Conservation (phyloP, 2,113 vertebrate species). For the Sylvietta virens region DNA sequence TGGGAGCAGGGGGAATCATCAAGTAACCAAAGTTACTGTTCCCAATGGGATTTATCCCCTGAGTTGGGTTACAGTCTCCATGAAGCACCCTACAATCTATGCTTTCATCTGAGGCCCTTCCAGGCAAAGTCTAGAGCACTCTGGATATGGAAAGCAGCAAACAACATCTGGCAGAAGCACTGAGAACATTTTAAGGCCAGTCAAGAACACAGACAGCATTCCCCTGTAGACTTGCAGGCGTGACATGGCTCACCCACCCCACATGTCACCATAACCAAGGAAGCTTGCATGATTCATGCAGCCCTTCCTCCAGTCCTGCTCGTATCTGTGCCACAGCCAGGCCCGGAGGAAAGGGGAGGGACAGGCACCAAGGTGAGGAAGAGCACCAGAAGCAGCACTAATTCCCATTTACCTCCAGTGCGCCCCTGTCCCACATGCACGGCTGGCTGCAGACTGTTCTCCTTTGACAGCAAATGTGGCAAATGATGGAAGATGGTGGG, state of each 20-base stretch:
- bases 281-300: slow-evolving; percentile 46
- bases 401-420: slow-evolving; percentile 84
- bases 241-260: slow-evolving; percentile 19
- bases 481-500: slow-evolving; percentile 98
- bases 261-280: not conserved
- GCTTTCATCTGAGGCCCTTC: not conserved
- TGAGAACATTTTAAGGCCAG: not conserved
- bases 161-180: not conserved
- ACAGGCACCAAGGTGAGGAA: slow-evolving; percentile 28
- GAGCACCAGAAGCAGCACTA: slow-evolving; percentile 43
- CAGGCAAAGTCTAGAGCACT: not conserved
- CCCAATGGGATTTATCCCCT: not conserved
- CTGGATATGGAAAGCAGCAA: slow-evolving; percentile 23
- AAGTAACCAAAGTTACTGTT: not conserved
- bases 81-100: not conserved
- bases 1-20: not conserved
- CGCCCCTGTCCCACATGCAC: slow-evolving; percentile 93
- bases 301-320: slow-evolving; percentile 31
- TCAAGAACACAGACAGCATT: slow-evolving; percentile 17
- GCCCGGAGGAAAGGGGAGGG: not conserved
- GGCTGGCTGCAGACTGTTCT: slow-evolving; percentile 92
- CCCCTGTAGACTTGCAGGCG: not conserved
- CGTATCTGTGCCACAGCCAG: not conserved
- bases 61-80: not conserved
- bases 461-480: slow-evolving; percentile 94